Base-by-base conservation (phyloP, 2,113 vertebrate species). In the Phalacrocorax brasilianus region DNA sequence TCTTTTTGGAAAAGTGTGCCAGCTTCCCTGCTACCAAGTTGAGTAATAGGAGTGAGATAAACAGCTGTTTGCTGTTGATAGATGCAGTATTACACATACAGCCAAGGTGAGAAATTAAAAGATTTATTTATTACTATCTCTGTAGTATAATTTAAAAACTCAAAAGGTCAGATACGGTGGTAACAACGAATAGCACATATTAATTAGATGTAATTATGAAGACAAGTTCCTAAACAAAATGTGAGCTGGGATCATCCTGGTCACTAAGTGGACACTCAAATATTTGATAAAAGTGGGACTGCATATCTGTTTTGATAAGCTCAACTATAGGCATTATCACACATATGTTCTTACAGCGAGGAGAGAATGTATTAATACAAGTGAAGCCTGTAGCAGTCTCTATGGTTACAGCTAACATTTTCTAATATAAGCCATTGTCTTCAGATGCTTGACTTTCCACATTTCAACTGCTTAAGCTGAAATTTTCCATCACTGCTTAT, bases 341-440 rank as follows among this genome's bases (percentile, higher is more conserved):
- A 85, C 58, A 27, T 47, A 63, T 16, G 58, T 88, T 91, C 73
- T 85, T 32, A 9, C 53, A 79, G 58, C 5, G 42, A 94, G 53
- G 62, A 89, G 77, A 85, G 80, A 68, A 75, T 21, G 49, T 61
- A 91, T 92, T 91, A 94, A 91, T 92, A 21, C 42, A 89, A 94
- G 91, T 70, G 89, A 89, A 96, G 90, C 45, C 91, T 94, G 70
- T 72, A 58, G 87, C 93, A 79, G 94, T 97, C 96, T 96, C 96
- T 96, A 96, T 97, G 95, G 96, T 96, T 95, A 97, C 96, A 96
- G 90, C 53, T 65, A 94, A 87, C 77, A 42, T 85, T 96, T 96
- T 92, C 93, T 96, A 96, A 96, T 94, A 95, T 65, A 93, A 94
- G 91, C 85, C 85, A 95, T 97, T 96, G 91, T 97, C 91, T 96